Base-by-base conservation (phyloP, 2,888 invertebrate genomes). In the Trissolcus japonicus region DNA sequence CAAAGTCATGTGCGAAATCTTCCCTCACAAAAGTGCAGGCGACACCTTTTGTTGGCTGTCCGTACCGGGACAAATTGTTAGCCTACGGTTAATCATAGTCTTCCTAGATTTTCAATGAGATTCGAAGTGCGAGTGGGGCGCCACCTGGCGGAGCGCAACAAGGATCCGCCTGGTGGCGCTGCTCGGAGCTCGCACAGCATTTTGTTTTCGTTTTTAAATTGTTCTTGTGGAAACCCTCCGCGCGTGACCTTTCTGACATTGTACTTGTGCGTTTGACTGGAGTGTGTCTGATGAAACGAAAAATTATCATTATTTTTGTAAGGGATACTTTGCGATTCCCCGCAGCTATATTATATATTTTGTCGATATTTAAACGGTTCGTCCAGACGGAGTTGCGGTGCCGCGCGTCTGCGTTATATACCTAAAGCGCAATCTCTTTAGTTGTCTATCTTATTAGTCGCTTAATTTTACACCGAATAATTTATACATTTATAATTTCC, bases 21-120 rank as follows among this genome's bases (percentile, higher is more conserved):
- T 25, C 54, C 50, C 46, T 46, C 16, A 16, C 16, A n/a, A 46
- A 46, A 46, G 46, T 14, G 9, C 6, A 16, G n/a, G 35, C 35
- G 11, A 25, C 7, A 25, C 46, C 7, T 13, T 65, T 66, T 55
- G 14, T 46, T 72, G 50, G 19, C 59, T 63, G 54, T 59, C 25
- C 11, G 35, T 7, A 35, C 35, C 35, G 35, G 54, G 25, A 43
- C 13, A 63, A 63, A 54, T 9, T 53, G 48, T 40, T 88, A 88
- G 88, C 88, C 87, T 88, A 88, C 87, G 85, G 81, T 87, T 87
- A 87, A 88, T 88, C 88, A 88, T 87, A 88, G 88, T 88, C 88
- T 88, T 88, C 88, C 88, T 88, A 88, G 87, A 85, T 82, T 74
- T 74, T 35, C 11, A 67, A 71, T 61, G 50, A 71, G 55, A 62